Conservation (phyloP, 2,797 vertebrate species). For the Urosaurus nigricauda region DNA sequence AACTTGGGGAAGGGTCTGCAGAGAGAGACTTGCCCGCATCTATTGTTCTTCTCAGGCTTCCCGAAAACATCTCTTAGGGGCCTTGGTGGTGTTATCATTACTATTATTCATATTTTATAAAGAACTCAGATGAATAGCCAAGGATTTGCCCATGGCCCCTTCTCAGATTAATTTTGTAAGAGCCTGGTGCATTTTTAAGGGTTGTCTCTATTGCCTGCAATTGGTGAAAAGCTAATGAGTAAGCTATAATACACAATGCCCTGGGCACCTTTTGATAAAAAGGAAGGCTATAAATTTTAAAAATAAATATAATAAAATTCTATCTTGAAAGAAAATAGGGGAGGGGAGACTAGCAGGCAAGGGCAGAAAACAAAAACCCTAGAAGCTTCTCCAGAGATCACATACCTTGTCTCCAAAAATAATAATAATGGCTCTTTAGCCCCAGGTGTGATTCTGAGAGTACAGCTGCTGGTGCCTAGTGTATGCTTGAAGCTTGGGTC, state of each 20-base stretch:
- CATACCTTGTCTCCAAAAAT: neutral
- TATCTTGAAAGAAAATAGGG: neutral
- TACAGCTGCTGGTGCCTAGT: neutral
- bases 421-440: neutral
- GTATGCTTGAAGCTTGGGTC: neutral
- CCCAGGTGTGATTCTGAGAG: neutral
- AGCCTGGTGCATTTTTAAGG: neutral
- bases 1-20: neutral
- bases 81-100: neutral
- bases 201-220: neutral
- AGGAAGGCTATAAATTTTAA: neutral
- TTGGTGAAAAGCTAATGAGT: neutral
- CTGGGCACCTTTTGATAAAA: neutral
- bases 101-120: constrained; percentile 15
- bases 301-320: constrained; percentile 6
- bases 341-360: neutral
- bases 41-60: neutral
- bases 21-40: neutral
- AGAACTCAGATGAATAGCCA: neutral
- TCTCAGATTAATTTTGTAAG: constrained; percentile 22
- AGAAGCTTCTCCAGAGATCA: neutral
- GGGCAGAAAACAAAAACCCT: neutral
- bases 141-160: neutral
- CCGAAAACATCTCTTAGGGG: neutral
- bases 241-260: neutral